A percentile compares a stretch with the other conserved stretches of the same genome.
Conservation (phyloP, 2,113 vertebrate genomes). For the Datnioides undecimradiatus region DNA sequence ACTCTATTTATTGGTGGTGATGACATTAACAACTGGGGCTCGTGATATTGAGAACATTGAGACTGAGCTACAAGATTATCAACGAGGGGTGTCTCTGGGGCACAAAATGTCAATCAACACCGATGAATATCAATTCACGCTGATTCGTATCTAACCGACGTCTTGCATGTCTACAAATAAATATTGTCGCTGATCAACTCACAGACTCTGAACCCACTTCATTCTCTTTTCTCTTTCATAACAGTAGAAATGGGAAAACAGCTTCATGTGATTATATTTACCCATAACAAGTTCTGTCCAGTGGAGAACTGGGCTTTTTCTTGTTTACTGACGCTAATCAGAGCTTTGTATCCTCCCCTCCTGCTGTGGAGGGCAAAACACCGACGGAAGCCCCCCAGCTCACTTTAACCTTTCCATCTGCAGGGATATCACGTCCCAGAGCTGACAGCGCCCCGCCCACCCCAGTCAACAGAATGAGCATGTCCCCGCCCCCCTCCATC, state of each 20-base stretch:
- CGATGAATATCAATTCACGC: slow-evolving; percentile 23
- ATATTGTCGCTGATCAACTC: slow-evolving; percentile 49
- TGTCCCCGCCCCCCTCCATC: slow-evolving; percentile 89
- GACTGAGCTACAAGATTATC: slow-evolving; percentile 48
- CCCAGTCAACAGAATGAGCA: slow-evolving; percentile 93
- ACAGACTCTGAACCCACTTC: not conserved
- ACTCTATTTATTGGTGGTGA: slow-evolving; percentile 62
- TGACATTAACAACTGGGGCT: slow-evolving; percentile 57
- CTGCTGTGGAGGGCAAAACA: not conserved
- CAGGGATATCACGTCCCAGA: slow-evolving; percentile 94
- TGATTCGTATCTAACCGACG: slow-evolving; percentile 72
- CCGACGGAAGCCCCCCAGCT: not conserved
- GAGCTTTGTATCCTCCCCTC: not conserved
- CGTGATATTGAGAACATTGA: slow-evolving; percentile 30
- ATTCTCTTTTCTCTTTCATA: slow-evolving; percentile 16
- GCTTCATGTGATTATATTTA: slow-evolving; percentile 40
- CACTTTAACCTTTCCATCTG: slow-evolving; percentile 13
- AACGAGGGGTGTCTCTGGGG: slow-evolving; percentile 22
- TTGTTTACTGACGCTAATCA: slow-evolving; percentile 27
- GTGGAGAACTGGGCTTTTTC: not conserved
- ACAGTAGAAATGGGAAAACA: slow-evolving; percentile 15
- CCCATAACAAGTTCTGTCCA: not conserved
- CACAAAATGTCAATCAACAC: slow-evolving; percentile 56
- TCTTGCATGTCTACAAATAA: slow-evolving; percentile 73
- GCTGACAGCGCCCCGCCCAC: slow-evolving; percentile 95